phyloP scores from a whole-genome alignment of 2,797 vertebrate genomes.

The Mormyrus proboscirostris region DNA sequence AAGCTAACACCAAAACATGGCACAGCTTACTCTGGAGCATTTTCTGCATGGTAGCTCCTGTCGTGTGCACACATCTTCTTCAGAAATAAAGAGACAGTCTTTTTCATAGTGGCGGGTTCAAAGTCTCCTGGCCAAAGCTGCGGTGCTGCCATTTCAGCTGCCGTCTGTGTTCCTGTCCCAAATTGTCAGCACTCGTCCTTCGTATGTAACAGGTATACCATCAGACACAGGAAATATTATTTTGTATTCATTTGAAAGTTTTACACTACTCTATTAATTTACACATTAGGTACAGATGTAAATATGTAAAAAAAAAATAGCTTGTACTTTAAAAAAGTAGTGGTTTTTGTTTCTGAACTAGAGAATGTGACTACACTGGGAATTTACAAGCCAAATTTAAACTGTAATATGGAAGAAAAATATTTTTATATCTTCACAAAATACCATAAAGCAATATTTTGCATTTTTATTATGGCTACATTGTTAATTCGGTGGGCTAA shows the following conservation, averaged over 20 bases:
- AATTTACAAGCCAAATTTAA: constrained; percentile 69
- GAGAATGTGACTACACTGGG: constrained; percentile 55
- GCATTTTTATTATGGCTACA: constrained; percentile 58
- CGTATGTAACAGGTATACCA: constrained; percentile 60
- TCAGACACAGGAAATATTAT: constrained; percentile 66
- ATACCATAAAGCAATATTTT: constrained; percentile 67
- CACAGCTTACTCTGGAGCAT: background rate
- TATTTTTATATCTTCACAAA: constrained; percentile 76
- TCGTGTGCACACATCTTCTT: background rate
- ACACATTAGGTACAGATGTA: constrained; percentile 74
- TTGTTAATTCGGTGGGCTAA: constrained; percentile 53
- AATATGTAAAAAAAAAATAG: constrained; percentile 55
- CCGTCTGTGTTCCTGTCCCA: constrained; percentile 54
- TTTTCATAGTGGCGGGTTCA: constrained; percentile 51
- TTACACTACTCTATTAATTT: constrained; percentile 74
- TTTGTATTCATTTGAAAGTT: constrained; percentile 71
- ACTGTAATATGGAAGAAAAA: constrained; percentile 69
- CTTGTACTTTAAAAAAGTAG: constrained; percentile 75
- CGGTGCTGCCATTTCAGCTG: constrained; percentile 62
- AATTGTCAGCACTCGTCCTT: constrained; percentile 49
- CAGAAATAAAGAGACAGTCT: background rate
- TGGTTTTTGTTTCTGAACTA: constrained; percentile 55
- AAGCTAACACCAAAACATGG: background rate
- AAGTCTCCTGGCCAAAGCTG: constrained; percentile 67
- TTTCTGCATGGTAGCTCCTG: background rate